Base-by-base conservation (phyloP, 2,888 invertebrate genomes). In the Acrocera orbiculus region DNA sequence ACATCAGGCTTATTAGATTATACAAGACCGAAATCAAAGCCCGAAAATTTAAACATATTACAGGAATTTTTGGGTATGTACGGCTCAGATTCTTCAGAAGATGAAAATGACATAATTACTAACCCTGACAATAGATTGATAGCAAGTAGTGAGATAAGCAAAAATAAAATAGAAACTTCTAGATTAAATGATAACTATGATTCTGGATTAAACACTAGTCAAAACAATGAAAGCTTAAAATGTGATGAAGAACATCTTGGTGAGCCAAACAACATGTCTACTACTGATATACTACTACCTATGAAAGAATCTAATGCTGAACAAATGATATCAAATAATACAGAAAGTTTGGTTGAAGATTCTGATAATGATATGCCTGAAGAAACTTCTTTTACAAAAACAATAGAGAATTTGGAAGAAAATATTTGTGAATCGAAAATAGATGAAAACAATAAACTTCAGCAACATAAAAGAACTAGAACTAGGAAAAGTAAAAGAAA, bases 361-460 rank as follows among this genome's bases (percentile, higher is more conserved):
- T 23, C 17, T 17, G 58, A 64, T 49, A 63, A 64, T 27, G 65
- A 64, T 52, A 60, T 61, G 9, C 69, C 69, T 39, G 63, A 62
- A 42, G 69, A 69, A 58, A 44, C 30, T 20, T 7, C 30, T 16
- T 28, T 30, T 8, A n/a, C 24, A 9, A 34, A 14, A 11, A 15
- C 22, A 14, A 27, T 19, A n/a, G 29, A 34, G 16, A 16, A 25
- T 14, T 8, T 24, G 7, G 36, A 33, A 24, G 15, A 29, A 9
- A 19, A n/a, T n/a, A n/a, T n/a, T n/a, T n/a, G n/a, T n/a, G n/a
- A n/a, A n/a, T n/a, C n/a, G n/a, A n/a, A n/a, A n/a, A n/a, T n/a
- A n/a, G n/a, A n/a, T n/a, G n/a, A n/a, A n/a, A n/a, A n/a, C n/a
- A n/a, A n/a, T n/a, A n/a, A n/a, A n/a, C n/a, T n/a, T n/a, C n/a